Evolutionary conservation across 2,797 vertebrate species (phyloP), one percentile per base, ranked within the genome.

Genomic region (Dipus sagitta): DNA sequence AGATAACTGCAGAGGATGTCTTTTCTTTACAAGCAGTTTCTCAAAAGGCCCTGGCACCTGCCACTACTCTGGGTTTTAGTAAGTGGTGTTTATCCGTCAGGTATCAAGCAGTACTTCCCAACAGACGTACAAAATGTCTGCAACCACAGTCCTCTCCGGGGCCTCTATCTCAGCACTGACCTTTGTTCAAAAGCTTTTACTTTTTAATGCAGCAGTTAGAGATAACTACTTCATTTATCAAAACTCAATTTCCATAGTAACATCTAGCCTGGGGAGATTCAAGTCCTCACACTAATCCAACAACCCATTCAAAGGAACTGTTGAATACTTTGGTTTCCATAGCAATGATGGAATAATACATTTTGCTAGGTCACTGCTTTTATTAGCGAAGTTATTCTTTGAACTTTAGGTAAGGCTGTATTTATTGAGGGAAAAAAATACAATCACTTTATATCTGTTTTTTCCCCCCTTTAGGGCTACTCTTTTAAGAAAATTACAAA

Each of bases 221-320:
- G 97, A 97, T 97, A 98, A 98, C 96, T 95, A 92, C 97, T 98
- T 97, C 96, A 97, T 98, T 98, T 98, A 98, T 97, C 97, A 98
- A 98, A 98, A 98, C 95, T 97, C 92, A 86, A 98, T 98, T 98
- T 97, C 98, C 97, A 98, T 97, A 98, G 97, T 97, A 98, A 98
- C 97, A 96, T 96, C 97, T 95, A 97, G 97, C 98, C 97, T 91
- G 94, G 90, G 97, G 97, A 98, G 96, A 97, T 86, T 96, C 86
- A 90, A 95, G 93, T 97, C 92, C 97, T 97, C 87, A 96, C 65
- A 15, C 96, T 97, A 97, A 98, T 97, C 90, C 96, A 97, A 96
- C 60, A 54, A 97, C 83, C 86, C 92, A 97, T 97, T 97, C 96
- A 96, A 97, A 98, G 96, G 47, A 97, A 96, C 94, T 94, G 91